Percentiles rank a stretch among this genome's conserved stretches.
These are phyloP conservation scores for Brachycybe producta DNA, from an alignment of 2,888 invertebrate species.

Conservation along the genomic window DNA sequence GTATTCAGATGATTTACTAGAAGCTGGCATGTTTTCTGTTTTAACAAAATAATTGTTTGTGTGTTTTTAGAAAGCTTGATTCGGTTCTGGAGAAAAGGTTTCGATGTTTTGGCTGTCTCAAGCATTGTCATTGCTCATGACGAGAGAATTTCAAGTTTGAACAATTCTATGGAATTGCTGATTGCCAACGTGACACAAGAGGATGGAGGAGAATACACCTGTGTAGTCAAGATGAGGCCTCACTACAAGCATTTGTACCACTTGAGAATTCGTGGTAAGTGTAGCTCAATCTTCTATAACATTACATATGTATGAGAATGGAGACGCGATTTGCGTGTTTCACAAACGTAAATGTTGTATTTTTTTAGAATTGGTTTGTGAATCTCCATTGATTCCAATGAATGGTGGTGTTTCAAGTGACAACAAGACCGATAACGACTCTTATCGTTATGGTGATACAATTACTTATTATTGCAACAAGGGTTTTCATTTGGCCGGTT, in stretches of 20 bases:
- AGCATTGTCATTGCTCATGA: slow-evolving; percentile 17
- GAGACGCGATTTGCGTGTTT: neutral
- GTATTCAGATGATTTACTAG: neutral
- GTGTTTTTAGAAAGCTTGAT: slow-evolving; percentile 5
- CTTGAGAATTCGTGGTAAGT: slow-evolving; percentile 15
- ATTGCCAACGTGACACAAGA: slow-evolving; percentile 16
- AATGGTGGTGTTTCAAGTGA: slow-evolving; percentile 11
- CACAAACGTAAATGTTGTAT: neutral
- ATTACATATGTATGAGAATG: neutral
- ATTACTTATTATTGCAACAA: slow-evolving; percentile 15
- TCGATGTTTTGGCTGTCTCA: slow-evolving; percentile 16
- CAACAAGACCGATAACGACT: neutral
- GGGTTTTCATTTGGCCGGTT: slow-evolving; percentile 15
- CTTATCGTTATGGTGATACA: slow-evolving; percentile 16
- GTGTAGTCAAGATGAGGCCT: slow-evolving; percentile 13
- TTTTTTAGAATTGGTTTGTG: slow-evolving; percentile 17
- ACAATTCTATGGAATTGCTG: slow-evolving; percentile 10
- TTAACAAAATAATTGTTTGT: neutral
- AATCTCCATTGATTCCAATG: slow-evolving; percentile 1
- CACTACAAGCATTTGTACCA: slow-evolving; percentile 7
- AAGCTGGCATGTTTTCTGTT: neutral
- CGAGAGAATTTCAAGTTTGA: slow-evolving; percentile 11
- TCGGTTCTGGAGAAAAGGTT: slow-evolving; percentile 19
- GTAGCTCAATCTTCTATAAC: neutral
- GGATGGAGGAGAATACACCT: slow-evolving; percentile 19